phyloP scores from a whole-genome alignment of 2,113 vertebrate genomes.

The Arothron firmamentum region DNA sequence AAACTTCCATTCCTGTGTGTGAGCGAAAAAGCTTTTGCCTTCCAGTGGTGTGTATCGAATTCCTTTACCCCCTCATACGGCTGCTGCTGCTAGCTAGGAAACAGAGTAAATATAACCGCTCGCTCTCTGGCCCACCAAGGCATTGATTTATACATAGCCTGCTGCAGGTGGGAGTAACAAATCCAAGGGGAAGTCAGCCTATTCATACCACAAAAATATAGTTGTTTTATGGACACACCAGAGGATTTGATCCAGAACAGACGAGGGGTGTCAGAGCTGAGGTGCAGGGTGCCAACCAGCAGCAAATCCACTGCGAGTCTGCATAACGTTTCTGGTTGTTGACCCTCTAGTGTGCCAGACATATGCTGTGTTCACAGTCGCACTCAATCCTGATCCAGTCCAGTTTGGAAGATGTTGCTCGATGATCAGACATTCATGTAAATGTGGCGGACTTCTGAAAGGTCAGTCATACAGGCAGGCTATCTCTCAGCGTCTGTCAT shows the following conservation, averaged over 20 bases:
- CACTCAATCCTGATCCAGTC: too few relatives aligned
- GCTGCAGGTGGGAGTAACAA: slow-evolving; percentile 70
- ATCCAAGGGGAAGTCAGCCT: slow-evolving; percentile 69
- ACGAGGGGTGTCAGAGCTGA: slow-evolving; percentile 56
- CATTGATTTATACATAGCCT: slow-evolving; percentile 73
- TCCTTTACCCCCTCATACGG: slow-evolving; percentile 63
- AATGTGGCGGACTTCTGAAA: too few relatives aligned
- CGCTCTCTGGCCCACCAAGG: slow-evolving; percentile 66
- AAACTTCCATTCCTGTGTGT: slow-evolving; percentile 47
- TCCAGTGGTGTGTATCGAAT: slow-evolving; percentile 68
- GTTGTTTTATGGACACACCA: slow-evolving; percentile 45
- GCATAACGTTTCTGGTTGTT: slow-evolving; percentile 32
- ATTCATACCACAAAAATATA: slow-evolving; percentile 62
- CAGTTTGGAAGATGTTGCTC: too few relatives aligned
- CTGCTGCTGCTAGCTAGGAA: slow-evolving; percentile 69
- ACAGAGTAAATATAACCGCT: slow-evolving; percentile 71
- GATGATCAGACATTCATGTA: too few relatives aligned
- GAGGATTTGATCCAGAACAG: slow-evolving; percentile 62
- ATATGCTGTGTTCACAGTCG: too few relatives aligned
- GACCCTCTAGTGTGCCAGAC: slow-evolving; percentile 11
- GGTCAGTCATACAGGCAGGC: too few relatives aligned
- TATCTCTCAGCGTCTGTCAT: too few relatives aligned
- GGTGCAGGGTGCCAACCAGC: slow-evolving; percentile 29
- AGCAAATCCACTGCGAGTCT: slow-evolving; percentile 39
- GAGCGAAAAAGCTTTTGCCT: slow-evolving; percentile 52